Evolutionary conservation across 2,888 invertebrate species (phyloP).

Genomic region (Autographa gamma): DNA sequence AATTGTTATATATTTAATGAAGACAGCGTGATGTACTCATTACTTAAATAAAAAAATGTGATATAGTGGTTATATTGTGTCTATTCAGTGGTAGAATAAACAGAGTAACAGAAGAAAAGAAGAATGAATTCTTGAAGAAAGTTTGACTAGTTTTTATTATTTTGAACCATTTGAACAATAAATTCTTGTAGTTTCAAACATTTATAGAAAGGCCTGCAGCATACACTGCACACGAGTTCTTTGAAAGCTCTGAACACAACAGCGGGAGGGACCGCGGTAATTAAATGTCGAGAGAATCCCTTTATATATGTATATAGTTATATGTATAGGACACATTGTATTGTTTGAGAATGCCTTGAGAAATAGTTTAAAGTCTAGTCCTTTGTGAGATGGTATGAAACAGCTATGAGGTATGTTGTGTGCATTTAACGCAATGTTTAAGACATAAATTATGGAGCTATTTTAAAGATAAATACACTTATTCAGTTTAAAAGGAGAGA

Average conservation of each 20-base stretch:
- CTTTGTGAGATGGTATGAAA: neutral
- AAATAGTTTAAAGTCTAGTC: neutral
- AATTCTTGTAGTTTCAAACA: neutral
- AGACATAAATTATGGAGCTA: too few relatives aligned
- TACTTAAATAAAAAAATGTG: too few relatives aligned
- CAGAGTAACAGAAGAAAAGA: too few relatives aligned
- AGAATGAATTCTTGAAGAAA: too few relatives aligned
- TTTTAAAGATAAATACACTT: too few relatives aligned
- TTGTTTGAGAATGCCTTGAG: conserved; percentile 4
- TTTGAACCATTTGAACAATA: too few relatives aligned
- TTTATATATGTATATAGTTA: neutral
- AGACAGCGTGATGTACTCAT: too few relatives aligned
- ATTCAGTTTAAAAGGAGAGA: too few relatives aligned
- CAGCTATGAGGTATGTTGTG: neutral
- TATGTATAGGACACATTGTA: neutral
- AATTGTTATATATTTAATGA: too few relatives aligned
- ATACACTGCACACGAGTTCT: neutral
- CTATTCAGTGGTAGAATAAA: too few relatives aligned
- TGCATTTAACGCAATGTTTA: neutral
- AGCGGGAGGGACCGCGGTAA: conserved; percentile 2
- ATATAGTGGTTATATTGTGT: too few relatives aligned
- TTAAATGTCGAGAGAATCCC: conserved; percentile 16
- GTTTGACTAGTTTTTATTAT: too few relatives aligned
- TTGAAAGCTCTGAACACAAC: conserved; percentile 15
- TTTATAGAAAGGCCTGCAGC: neutral